Base-by-base conservation (phyloP, 2,888 invertebrate species). In the Ormyrus thymus region DNA sequence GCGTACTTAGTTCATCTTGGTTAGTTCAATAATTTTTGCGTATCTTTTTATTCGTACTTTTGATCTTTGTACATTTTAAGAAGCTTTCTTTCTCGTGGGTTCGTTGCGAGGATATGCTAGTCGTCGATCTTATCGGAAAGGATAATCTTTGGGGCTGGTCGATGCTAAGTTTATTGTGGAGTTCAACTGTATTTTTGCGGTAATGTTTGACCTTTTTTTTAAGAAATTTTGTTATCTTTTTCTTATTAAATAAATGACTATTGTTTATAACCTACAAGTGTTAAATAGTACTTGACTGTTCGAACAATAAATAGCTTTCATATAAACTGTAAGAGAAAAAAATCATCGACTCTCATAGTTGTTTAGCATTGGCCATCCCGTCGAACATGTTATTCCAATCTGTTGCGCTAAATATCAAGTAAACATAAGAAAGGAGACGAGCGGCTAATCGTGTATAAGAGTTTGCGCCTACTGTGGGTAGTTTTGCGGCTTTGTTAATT, bases 251-350 rank as follows among this genome's bases (percentile, higher is more conserved):
- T 10, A 61, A 61, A 48, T 7, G 13, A 48, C 46, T 7, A 64
- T 46, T 48, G 15, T 13, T 46, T 64, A 0, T 29, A 13, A 48
- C 5, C 13, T 59, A 29, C 58, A 13, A 3, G 58, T 59, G 29
- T 29, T 59, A 59, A 29, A 66, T 58, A 70, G 61, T 66, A 78
- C 51, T 76, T 81, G 81, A 81, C 76, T 81, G 72, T 78, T 59
- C 76, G 78, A 71, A 81, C 78, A 81, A 78, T 81, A 80, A 81
- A 61, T 78, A 80, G 71, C 74, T 77, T 78, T 75, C 53, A 43
- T 75, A 78, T 75, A 48, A 62, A 69, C 56, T 0, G 51, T 48
- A 50, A 64, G 43, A 43, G 11, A 66, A 68, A 75, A 72, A 73
- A 78, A 64, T 79, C 74, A 81, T 76, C 53, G 76, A 79, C 29